Evolutionary conservation across 2,888 invertebrate species (phyloP), one percentile per base, ranked within the genome.

Genomic region (Cosmopolites sordidus): DNA sequence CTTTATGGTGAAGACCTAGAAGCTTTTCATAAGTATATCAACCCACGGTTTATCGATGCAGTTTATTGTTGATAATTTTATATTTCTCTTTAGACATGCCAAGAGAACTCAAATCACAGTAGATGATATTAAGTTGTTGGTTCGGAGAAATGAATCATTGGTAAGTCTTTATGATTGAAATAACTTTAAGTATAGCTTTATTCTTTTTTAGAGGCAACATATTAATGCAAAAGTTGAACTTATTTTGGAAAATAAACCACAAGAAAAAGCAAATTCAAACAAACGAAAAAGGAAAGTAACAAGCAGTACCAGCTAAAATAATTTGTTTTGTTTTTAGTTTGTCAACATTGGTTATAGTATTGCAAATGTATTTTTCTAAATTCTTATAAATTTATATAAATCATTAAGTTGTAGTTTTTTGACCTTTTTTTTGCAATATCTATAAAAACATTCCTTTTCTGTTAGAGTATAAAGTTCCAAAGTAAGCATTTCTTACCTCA

Each of bases 91-190:
- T 49, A 84, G 84, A 61, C 84, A 85, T 69, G 83, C 80, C 0
- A 84, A 82, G 68, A 74, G 85, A 48, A 72, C 77, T 1, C 79
- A 79, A 11, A 74, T 84, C n/a, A 82, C 76, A 62, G 66, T 75
- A 1, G 84, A 85, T 55, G 86, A 86, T 69, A 81, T 85, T 0
- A 83, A 81, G 68, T 71, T 86, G 4, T 66, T 85, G 18, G 79
- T 77, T 0, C 74, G 84, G 63, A 76, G 80, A 60, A 83, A 83
- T 65, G 75, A 78, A n/a, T 76, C 78, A 39, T 67, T 85, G 75
- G 84, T 84, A 74, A 74, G 75, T 51, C n/a, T n/a, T 40, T 40
- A 16, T 11, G 3, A 33, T 11, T 27, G 9, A 6, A 9, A 27
- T 33, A 33, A 12, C 33, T 33, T 33, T 33, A 6, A 33, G 8